phyloP scores from a whole-genome alignment of 2,888 invertebrate genomes.

The Athetis lepigone region DNA sequence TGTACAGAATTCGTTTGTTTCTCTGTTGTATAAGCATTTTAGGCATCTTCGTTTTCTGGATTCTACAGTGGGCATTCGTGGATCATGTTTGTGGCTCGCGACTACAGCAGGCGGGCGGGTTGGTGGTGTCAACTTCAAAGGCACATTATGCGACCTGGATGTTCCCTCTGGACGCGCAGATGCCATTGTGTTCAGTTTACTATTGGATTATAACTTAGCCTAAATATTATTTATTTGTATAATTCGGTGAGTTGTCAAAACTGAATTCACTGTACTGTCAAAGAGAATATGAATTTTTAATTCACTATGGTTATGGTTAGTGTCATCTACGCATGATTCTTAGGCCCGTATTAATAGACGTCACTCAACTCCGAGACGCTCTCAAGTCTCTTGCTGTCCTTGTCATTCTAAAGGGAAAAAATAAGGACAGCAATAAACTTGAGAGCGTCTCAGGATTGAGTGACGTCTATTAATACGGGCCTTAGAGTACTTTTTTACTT shows the following conservation, averaged over 20 bases:
- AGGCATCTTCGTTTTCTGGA: constrained; percentile 11
- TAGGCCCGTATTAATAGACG: no score
- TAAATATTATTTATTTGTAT: constrained; percentile 3
- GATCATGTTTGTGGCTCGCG: no score
- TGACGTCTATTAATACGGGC: no score
- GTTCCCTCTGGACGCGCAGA: neutral
- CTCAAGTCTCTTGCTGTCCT: no score
- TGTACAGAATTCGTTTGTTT: constrained; percentile 71
- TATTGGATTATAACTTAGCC: constrained; percentile 22
- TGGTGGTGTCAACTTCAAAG: neutral
- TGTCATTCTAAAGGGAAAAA: no score
- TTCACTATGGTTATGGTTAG: constrained; percentile 48
- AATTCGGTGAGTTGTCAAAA: constrained; percentile 40
- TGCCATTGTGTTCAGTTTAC: constrained; percentile 28
- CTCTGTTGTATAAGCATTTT: constrained; percentile 71
- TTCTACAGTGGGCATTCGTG: no score
- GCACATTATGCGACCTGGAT: neutral
- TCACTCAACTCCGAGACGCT: no score
- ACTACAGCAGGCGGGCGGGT: neutral
- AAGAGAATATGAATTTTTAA: constrained; percentile 15
- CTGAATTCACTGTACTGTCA: constrained; percentile 35
- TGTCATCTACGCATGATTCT: neutral
- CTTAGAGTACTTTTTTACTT: no score
- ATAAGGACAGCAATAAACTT: no score
- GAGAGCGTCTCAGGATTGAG: no score